Conservation (phyloP, 2,888 invertebrate species). For the Watsonalla binaria region DNA sequence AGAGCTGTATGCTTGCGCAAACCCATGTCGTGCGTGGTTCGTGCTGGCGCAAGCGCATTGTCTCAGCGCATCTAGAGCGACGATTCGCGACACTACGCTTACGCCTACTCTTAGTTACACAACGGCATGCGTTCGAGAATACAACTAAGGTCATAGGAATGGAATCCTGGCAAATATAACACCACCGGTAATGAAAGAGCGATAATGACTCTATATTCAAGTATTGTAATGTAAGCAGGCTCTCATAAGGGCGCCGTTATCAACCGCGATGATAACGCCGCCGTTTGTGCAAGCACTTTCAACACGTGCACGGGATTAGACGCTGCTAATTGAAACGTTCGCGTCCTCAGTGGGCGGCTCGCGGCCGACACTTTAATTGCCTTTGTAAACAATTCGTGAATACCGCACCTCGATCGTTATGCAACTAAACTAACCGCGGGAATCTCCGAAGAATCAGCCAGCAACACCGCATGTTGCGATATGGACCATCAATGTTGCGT, state of each 20-base stretch:
- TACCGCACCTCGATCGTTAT: conserved; percentile 33
- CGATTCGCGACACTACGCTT: conserved; percentile 42
- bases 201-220: conserved; percentile 26
- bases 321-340: conserved; percentile 57
- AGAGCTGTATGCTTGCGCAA: conserved; percentile 27
- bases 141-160: conserved; percentile 32
- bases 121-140: conserved; percentile 22
- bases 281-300: conserved; percentile 37
- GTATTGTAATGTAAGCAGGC: conserved; percentile 41
- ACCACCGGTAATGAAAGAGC: conserved; percentile 13
- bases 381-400: conserved; percentile 46
- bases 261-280: conserved; percentile 30
- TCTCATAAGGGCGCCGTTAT: conserved; percentile 33
- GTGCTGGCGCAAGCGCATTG: conserved; percentile 43
- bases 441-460: conserved; percentile 31
- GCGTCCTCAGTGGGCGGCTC: conserved; percentile 44
- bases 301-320: conserved; percentile 27
- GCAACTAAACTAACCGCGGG: conserved; percentile 46
- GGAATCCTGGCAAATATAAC: conserved; percentile 9
- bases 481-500: conserved; percentile 17
- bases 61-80: conserved; percentile 57
- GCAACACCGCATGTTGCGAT: conserved; percentile 29
- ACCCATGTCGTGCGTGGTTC: conserved; percentile 24
- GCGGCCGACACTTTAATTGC: conserved; percentile 50
- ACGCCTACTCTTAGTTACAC: conserved; percentile 43